phyloP scores from a whole-genome alignment of 2,113 vertebrate species.

The Phaethon lepturus region DNA sequence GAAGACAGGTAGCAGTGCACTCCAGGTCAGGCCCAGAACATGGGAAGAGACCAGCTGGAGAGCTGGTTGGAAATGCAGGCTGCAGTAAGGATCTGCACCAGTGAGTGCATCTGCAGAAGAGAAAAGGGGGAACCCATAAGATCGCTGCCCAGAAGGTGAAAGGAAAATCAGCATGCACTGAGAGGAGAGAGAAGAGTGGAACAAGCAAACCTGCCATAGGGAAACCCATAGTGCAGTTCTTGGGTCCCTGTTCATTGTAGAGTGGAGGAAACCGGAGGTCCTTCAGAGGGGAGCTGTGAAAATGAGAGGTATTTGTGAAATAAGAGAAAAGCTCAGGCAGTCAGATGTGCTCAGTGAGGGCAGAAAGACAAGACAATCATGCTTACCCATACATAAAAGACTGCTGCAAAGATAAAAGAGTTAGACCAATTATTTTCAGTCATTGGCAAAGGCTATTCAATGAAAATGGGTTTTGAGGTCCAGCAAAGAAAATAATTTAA shows the following conservation, averaged over 20 bases:
- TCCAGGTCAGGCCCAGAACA: not conserved
- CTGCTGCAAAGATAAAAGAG: not conserved
- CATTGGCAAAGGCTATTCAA: not conserved
- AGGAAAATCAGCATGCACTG: not conserved
- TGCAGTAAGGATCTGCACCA: not conserved
- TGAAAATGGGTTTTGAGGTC: not conserved
- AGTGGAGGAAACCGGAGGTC: not conserved
- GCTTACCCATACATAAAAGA: not conserved
- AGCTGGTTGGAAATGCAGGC: not conserved
- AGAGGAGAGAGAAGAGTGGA: not conserved
- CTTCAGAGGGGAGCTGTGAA: not conserved
- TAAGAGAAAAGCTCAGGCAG: not conserved
- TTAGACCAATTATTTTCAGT: slow-evolving; percentile 1
- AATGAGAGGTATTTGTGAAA: not conserved
- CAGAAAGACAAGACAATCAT: not conserved
- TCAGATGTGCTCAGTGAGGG: not conserved
- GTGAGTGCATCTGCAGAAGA: not conserved
- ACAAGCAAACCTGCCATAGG: not conserved
- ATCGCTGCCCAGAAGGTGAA: not conserved
- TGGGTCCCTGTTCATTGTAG: not conserved
- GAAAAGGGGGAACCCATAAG: not conserved
- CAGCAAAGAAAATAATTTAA: not conserved
- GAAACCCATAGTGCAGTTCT: not conserved
- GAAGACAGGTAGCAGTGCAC: not conserved
- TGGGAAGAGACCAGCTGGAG: not conserved